Base-by-base conservation (phyloP, 2,797 vertebrate genomes). In the Peromyscus nudipes region DNA sequence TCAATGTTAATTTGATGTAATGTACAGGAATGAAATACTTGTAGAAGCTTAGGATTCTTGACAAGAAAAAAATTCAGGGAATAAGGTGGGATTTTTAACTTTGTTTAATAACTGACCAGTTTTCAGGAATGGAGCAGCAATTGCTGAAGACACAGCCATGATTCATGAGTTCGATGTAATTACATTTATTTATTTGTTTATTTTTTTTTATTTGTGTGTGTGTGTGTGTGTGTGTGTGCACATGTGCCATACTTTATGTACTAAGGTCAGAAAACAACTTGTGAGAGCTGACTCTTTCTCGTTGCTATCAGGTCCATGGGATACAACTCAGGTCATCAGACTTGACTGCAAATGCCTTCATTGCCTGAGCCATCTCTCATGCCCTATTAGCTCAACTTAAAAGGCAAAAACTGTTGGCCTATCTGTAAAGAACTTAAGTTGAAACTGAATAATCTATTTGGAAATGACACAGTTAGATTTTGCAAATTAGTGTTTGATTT, bases 1-100 rank as follows among this genome's bases (percentile, higher is more conserved):
- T 96, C 79, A 76, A 37, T 52, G 92, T 76, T 83, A 27, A 83
- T 91, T 94, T 84, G 34, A 89, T 29, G 95, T 77, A 84, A 64
- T 85, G 88, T 91, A 85, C 69, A 95, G 37, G 49, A 94, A 17
- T 96, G n/a, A 57, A 91, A 82, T 79, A 27, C 11, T 90, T 92
- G 3, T 14, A 83, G 13, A 11, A 93, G 9, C 17, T 69, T 67
- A 77, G 67, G 57, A 89, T 62, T 86, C 37, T 80, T 86, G 17
- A 94, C 4, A 76, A 91, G 71, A 73, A 73, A 73, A 89, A 2
- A 76, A 46, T 89, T 91, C 49, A 91, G 52, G 34, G 21, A 80
- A 86, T 27, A 1, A 10, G 9, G 49, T 29, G 11, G 31, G 85
- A 88, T 73, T 52, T 52, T 75, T 71, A 92, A 83, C 34, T 71